Base-by-base conservation (phyloP, 2,888 invertebrate species). In the Nephrotoma flavescens region DNA sequence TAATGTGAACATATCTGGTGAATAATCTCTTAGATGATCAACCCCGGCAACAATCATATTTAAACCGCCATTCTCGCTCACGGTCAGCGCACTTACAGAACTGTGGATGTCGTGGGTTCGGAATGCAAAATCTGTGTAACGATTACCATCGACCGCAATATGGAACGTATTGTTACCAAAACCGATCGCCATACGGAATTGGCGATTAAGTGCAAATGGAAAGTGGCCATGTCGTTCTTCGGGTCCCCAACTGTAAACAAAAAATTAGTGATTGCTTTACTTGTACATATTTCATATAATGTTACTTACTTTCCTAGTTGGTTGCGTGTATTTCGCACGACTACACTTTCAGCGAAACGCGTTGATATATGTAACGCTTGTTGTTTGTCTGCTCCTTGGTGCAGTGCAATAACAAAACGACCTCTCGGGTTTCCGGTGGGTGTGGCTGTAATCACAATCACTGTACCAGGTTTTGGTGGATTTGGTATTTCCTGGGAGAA, bases 181-280 rank as follows among this genome's bases (percentile, higher is more conserved):
- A 6, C 91, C 92, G 71, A 92, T 88, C 0, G 91, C 92, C 57
- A 92, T 88, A 86, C 90, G 91, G 71, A 92, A 92, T 87, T 91
- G 90, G 87, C 91, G 91, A 89, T 91, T 90, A 44, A 91, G 90
- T 0, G 89, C 89, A 86, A 92, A 92, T n/a, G 92, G 92, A 87
- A 92, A 92, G 0, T 90, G 90, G 0, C 91, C 91, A 84, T 90
- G 90, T 2, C 91, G 90, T 87, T 92, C 91, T 88, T 92, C 92
- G 0, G 42, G 86, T 0, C 91, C 91, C 87, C 91, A 91, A 19
- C 91, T 91, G 31, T 5, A 88, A 88, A 86, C 41, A 84, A 45
- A 12, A 52, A 4, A 86, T 85, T 71, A 19, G 0, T 31, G 7
- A 71, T 31, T 71, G 19, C 0, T 4, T 9, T 71, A 9, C 3